Evolutionary conservation across 2,113 vertebrate species (phyloP), one percentile per base, ranked within the genome.

Genomic region (human): DNA sequence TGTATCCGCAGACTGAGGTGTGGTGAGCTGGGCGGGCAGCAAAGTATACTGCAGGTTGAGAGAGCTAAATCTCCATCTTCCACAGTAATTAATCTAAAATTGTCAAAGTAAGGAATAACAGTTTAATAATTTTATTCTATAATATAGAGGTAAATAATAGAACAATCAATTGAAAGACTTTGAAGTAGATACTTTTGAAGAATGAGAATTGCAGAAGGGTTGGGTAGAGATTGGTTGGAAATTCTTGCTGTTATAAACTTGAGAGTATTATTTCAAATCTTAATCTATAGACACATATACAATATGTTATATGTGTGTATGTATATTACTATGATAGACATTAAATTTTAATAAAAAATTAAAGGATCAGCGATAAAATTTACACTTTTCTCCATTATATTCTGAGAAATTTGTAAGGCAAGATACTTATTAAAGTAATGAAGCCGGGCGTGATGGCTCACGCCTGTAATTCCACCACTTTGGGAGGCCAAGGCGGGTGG

Each of bases 321-420:
- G 16, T 50, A 4, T 59, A 72, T 40, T 38, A 43, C 38, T 82
- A 70, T 87, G 7, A 57, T 45, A 80, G 38, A 79, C 11, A 88
- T 66, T 90, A 72, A 80, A 78, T 75, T 89, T 45, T 64, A 95
- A 68, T 81, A 61, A 86, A 89, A 92, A 89, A 66, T 40, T 84
- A 32, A 48, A 78, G 12, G 55, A 81, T 72, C 48, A 82, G 4
- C 3, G 45, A 43, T 70, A n/a, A 95, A 72, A 55, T 45, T 79
- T 68, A 85, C 2, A 59, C 50, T 86, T 45, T 32, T 82, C 76
- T 64, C 38, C n/a, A 52, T 85, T 70, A 48, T 76, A 72, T 70
- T 68, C 79, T 68, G 35, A 85, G 76, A 84, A 95, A 79, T 7
- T 22, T 93, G 20, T 45, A 84, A 82, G 70, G 12, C 30, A 95